Evolutionary conservation across 2,113 vertebrate species (phyloP).

Genomic region (Melozone crissalis): DNA sequence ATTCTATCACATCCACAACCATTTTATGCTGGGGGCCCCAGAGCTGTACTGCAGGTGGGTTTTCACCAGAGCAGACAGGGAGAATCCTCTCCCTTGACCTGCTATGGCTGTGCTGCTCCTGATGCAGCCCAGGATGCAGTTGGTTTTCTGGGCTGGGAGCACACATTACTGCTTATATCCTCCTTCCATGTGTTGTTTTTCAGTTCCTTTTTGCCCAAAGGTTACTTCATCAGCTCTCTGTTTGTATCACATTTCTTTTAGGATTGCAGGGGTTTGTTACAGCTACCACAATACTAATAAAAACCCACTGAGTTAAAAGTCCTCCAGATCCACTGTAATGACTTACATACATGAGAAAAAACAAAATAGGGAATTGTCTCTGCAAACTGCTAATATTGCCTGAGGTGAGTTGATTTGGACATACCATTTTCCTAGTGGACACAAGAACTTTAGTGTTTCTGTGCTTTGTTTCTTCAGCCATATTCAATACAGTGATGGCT

Average conservation of each 20-base stretch:
- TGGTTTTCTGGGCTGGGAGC: not conserved
- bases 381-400: not conserved
- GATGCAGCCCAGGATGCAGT: not conserved
- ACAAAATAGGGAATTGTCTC: not conserved
- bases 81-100: not conserved
- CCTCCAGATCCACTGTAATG: not conserved
- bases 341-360: not conserved
- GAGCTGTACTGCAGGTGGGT: not conserved
- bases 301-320: not conserved
- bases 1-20: rapidly evolving
- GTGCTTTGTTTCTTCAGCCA: not conserved
- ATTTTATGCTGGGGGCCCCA: not conserved
- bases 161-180: not conserved
- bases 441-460: not conserved
- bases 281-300: not conserved
- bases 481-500: not conserved
- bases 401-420: not conserved
- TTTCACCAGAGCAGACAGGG: not conserved
- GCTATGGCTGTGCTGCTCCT: not conserved
- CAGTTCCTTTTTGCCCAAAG: not conserved
- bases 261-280: not conserved
- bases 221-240: not conserved
- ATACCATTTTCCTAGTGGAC: not conserved
- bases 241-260: not conserved
- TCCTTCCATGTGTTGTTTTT: not conserved